Percentiles rank a stretch among this genome's conserved stretches.
Conservation (phyloP, 2,888 invertebrate genomes). For the Merodon equestris region DNA sequence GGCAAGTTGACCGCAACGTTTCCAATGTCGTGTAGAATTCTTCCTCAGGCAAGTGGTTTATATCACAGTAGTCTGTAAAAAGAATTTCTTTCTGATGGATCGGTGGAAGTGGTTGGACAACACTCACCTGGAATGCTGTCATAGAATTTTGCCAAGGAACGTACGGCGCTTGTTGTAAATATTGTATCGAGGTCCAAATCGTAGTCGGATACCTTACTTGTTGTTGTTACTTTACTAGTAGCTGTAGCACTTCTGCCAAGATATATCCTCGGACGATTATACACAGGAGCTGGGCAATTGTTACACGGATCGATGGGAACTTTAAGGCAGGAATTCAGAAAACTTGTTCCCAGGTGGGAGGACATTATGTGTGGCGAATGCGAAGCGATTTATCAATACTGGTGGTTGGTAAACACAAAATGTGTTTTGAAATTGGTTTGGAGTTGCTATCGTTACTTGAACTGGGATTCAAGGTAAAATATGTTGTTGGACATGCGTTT, state of each 20-base stretch:
- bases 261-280: constrained; percentile 81
- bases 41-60: constrained; percentile 86
- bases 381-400: constrained; percentile 44
- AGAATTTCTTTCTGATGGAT: background rate
- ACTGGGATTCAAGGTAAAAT: too few relatives aligned
- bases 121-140: constrained; percentile 84
- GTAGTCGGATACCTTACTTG: constrained; percentile 33
- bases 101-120: constrained; percentile 29
- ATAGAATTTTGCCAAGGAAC: constrained; percentile 85
- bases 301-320: constrained; percentile 86
- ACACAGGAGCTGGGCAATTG: constrained; percentile 85
- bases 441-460: constrained; percentile 40
- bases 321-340: constrained; percentile 86
- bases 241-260: constrained; percentile 71
- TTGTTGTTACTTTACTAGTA: constrained; percentile 55
- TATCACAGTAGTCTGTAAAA: constrained; percentile 84
- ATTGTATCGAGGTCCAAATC: constrained; percentile 52
- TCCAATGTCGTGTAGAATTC: constrained; percentile 88
- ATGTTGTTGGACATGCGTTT: too few relatives aligned
- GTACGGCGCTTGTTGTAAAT: constrained; percentile 77
- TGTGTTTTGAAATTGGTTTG: constrained; percentile 27
- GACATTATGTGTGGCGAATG: constrained; percentile 75
- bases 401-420: constrained; percentile 44
- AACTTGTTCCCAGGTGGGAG: constrained; percentile 82
- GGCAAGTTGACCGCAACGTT: constrained; percentile 76